These are phyloP conservation scores for Brotula barbata DNA, from an alignment of 2,797 vertebrate species.

Conservation along the genomic window DNA sequence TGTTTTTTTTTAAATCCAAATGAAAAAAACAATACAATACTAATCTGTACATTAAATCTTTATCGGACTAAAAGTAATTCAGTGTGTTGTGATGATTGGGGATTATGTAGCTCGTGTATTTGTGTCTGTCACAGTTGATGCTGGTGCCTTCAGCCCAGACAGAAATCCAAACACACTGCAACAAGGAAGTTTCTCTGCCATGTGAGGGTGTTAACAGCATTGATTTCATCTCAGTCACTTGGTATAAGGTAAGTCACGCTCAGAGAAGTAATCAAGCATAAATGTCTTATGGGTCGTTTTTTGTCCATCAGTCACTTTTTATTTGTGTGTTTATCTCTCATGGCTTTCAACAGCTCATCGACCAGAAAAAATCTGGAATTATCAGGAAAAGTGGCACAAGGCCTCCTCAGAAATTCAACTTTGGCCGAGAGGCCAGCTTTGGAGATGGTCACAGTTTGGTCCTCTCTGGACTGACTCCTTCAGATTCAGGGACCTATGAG, in stretches of 20 bases:
- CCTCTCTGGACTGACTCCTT: conserved; percentile 42
- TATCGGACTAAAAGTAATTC: background rate
- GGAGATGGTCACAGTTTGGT: conserved; percentile 39
- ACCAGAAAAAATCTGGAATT: conserved; percentile 9
- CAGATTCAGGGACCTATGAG: conserved; percentile 65
- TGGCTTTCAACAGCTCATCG: background rate
- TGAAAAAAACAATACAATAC: background rate
- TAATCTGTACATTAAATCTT: background rate
- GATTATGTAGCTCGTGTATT: background rate
- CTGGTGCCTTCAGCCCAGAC: conserved; percentile 37
- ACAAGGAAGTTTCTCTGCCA: conserved; percentile 35
- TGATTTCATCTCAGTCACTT: conserved; percentile 55
- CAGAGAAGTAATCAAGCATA: background rate
- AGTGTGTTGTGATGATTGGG: background rate
- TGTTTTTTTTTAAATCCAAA: background rate
- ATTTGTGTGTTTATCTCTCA: too few species aligned
- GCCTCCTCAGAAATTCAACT: fast-evolving
- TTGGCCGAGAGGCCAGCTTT: background rate
- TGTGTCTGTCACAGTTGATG: conserved; percentile 46
- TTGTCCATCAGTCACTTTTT: background rate
- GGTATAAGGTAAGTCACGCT: conserved; percentile 74
- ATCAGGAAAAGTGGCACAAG: background rate
- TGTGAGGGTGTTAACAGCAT: conserved; percentile 37
- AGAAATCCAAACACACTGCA: conserved; percentile 25
- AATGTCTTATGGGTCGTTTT: background rate